A percentile compares a stretch with the other conserved stretches of the same genome.
phyloP scores from a whole-genome alignment of 1,140 invertebrate species.

The Apis florea region DNA sequence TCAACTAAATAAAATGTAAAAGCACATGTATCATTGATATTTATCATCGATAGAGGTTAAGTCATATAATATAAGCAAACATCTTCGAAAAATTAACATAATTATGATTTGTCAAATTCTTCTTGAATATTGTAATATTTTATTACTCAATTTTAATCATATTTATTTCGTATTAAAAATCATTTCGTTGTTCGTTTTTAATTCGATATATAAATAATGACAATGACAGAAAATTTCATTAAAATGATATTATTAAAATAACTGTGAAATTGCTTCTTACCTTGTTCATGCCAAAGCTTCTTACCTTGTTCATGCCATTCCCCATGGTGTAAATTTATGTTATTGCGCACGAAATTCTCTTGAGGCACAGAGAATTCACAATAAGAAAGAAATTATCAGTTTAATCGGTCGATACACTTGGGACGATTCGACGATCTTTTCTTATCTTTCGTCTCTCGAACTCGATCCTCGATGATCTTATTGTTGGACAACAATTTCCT shows the following conservation, averaged over 20 bases:
- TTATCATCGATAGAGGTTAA: not conserved
- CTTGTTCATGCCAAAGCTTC: constrained; percentile 86
- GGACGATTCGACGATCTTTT: constrained; percentile 22
- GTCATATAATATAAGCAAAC: not conserved
- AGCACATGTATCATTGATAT: constrained; percentile 6
- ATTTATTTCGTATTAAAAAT: not conserved
- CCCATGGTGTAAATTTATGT: constrained; percentile 80
- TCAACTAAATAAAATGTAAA: not conserved
- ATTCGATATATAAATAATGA: not conserved
- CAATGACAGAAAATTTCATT: not conserved
- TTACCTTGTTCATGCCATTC: constrained; percentile 90
- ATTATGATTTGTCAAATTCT: not conserved
- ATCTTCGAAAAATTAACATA: not conserved
- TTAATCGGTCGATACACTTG: constrained; percentile 38
- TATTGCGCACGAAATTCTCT: constrained; percentile 14
- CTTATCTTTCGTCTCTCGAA: constrained; percentile 64
- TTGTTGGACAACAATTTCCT: constrained; percentile 47
- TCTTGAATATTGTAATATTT: too few relatives aligned
- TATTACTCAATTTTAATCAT: not conserved
- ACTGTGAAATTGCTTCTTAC: constrained; percentile 76
- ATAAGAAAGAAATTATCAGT: constrained; percentile 12
- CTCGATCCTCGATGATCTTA: constrained; percentile 51
- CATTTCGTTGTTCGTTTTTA: not conserved
- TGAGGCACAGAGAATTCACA: not conserved
- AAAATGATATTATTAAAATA: not conserved